A percentile compares a stretch with the other conserved stretches of the same genome.
Evolutionary conservation across 2,888 invertebrate genomes (phyloP).

Genomic region (Mesopsocus fuscifrons): DNA sequence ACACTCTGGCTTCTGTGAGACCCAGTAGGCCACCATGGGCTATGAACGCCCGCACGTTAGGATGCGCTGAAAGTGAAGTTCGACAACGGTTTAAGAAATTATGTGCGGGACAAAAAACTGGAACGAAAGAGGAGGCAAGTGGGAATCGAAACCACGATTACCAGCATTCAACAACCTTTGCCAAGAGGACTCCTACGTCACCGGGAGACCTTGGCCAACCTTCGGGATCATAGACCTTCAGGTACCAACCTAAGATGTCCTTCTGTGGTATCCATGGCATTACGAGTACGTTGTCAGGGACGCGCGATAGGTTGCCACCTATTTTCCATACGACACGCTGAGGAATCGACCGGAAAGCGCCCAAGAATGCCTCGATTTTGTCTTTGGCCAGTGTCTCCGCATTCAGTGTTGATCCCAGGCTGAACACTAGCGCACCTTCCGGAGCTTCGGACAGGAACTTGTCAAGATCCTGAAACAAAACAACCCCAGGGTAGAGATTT

Average conservation of each 20-base stretch:
- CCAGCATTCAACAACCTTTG: no score
- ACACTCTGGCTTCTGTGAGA: neutral
- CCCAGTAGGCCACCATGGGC: conserved; percentile 7
- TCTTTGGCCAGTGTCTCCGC: conserved; percentile 38
- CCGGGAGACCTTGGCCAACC: no score
- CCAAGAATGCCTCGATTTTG: conserved; percentile 36
- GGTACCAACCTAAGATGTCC: conserved; percentile 60
- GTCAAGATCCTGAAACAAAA: conserved; percentile 26
- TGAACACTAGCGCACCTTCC: conserved; percentile 52
- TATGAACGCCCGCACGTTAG: conserved; percentile 1
- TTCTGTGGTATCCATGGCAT: conserved; percentile 56
- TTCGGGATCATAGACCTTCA: no score
- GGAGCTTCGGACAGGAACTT: conserved; percentile 41
- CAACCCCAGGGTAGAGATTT: no score
- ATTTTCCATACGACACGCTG: conserved; percentile 63
- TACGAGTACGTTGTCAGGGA: conserved; percentile 41
- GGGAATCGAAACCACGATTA: no score
- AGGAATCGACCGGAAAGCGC: conserved; percentile 38
- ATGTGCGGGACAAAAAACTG: neutral
- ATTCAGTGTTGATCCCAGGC: conserved; percentile 56
- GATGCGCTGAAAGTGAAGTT: conserved; percentile 2
- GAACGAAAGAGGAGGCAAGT: neutral
- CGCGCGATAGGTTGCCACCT: conserved; percentile 37
- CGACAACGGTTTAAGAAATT: neutral
- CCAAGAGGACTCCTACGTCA: no score